Base-by-base conservation (phyloP, 1,140 invertebrate genomes). In the Rhyzopertha dominica region DNA sequence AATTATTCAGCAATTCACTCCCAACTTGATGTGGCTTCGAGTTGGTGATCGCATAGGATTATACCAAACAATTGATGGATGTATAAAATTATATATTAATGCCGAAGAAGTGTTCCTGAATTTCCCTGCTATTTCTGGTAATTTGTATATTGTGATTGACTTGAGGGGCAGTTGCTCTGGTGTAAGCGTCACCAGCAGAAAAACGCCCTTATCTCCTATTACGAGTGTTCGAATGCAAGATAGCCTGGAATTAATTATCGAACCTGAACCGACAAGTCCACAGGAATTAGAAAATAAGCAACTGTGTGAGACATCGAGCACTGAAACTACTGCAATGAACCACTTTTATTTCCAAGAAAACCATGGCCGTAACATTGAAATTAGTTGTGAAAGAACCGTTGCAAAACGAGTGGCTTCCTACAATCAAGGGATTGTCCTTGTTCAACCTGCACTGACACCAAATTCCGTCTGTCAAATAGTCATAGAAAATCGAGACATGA, bases 1-100 rank as follows among this genome's bases (percentile, higher is more conserved):
- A 34, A 64, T 75, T 37, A 66, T 78, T 30, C 76, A 72, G 40
- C 75, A 73, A 35, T 89, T 77, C 54, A 76, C 84, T 47, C 84
- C 84, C 0, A 87, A 81, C 40, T 73, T 92, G 35, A 83, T 88
- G 50, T 87, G 86, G 80, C 61, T 95, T 4, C 72, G 84, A 17
- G 74, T 80, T 1, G 85, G 85, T 1, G 87, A 85, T 63, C 74
- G 80, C 37, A 73, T 86, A 10, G 80, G 82, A 1, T 54, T 85
- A 9, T 79, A 84, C 55, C 74, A 73, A 54, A 80, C 72, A 10
- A 69, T 68, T 36, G 80, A 80, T 47, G 73, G 68, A 3, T 72
- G 73, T 23, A 69, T 85, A 0, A 77, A 78, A 31, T 73, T 81
- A 34, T 75, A 77, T 43, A 70, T 93, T 1, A 91, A 94, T 66